Evolutionary conservation across 2,113 vertebrate species (phyloP).

Genomic region (Oreamnos americanus): DNA sequence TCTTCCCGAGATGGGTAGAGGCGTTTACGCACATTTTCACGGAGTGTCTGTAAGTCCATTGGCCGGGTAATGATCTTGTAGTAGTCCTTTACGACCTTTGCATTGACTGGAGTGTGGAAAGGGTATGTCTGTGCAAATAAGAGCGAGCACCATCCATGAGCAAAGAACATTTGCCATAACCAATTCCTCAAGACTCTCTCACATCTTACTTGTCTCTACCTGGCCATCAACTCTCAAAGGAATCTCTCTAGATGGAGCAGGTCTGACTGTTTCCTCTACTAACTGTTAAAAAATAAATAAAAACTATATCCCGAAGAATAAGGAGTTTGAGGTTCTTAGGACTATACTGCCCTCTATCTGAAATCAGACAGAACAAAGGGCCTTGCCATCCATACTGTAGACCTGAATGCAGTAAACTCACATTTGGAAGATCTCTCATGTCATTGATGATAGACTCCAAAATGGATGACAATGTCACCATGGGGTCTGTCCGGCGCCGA

Average conservation of each 20-base stretch:
- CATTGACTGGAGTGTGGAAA: constrained; percentile 97
- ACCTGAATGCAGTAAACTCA: constrained; percentile 79
- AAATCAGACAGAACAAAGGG: constrained; percentile 38
- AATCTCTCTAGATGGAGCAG: constrained; percentile 16
- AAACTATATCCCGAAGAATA: not conserved
- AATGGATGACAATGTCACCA: constrained; percentile 97
- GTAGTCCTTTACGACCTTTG: constrained; percentile 97
- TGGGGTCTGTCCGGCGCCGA: constrained; percentile 95
- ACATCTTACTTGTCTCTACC: not conserved
- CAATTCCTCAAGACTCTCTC: not conserved
- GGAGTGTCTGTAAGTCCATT: constrained; percentile 97
- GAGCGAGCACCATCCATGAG: not conserved
- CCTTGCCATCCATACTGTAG: not conserved
- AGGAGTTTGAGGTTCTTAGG: not conserved
- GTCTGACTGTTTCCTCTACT: not conserved
- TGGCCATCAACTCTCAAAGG: constrained; percentile 13
- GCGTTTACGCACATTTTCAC: constrained; percentile 95
- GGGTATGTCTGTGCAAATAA: constrained; percentile 90
- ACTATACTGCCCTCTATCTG: not conserved
- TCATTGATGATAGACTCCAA: constrained; percentile 97
- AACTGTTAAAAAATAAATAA: not conserved
- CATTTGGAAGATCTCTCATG: constrained; percentile 96
- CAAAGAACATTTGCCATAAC: constrained; percentile 24
- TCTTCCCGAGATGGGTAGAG: constrained; percentile 96
- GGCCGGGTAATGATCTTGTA: constrained; percentile 97